These are phyloP conservation scores for Platyrinchus mystaceus DNA, from an alignment of 2,797 vertebrate species.

Conservation along the genomic window DNA sequence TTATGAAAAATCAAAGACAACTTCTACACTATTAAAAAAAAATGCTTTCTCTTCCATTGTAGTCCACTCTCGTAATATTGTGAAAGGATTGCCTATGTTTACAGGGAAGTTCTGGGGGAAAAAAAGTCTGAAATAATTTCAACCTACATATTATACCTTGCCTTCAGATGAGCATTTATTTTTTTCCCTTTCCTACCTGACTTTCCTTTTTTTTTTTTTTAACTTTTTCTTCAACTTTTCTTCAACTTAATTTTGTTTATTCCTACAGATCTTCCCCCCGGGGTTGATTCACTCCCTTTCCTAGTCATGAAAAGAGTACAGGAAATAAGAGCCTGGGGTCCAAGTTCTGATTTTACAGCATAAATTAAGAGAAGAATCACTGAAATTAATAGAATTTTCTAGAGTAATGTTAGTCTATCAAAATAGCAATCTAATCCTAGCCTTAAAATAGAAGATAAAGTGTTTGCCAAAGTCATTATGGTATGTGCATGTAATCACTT, in stretches of 20 bases:
- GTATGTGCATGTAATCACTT: neutral
- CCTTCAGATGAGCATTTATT: neutral
- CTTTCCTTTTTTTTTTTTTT: neutral
- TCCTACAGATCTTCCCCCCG: neutral
- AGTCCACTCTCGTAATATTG: neutral
- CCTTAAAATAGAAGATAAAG: slow-evolving; percentile 20
- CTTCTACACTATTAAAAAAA: neutral
- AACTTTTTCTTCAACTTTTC: neutral
- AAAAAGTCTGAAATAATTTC: neutral
- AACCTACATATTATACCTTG: neutral
- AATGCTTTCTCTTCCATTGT: neutral
- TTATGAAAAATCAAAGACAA: neutral
- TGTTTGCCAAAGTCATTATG: neutral
- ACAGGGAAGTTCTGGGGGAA: neutral
- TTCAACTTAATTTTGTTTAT: neutral
- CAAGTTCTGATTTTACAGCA: neutral
- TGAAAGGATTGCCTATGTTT: neutral
- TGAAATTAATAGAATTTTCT: neutral
- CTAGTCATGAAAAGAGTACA: neutral
- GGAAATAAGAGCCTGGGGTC: neutral
- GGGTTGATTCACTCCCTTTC: neutral
- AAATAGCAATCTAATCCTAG: neutral
- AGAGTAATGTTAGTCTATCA: neutral
- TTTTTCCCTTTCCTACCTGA: neutral
- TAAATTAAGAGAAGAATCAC: neutral